Conservation (phyloP, 1,140 invertebrate species). For the Zaprionus tsacasi region DNA sequence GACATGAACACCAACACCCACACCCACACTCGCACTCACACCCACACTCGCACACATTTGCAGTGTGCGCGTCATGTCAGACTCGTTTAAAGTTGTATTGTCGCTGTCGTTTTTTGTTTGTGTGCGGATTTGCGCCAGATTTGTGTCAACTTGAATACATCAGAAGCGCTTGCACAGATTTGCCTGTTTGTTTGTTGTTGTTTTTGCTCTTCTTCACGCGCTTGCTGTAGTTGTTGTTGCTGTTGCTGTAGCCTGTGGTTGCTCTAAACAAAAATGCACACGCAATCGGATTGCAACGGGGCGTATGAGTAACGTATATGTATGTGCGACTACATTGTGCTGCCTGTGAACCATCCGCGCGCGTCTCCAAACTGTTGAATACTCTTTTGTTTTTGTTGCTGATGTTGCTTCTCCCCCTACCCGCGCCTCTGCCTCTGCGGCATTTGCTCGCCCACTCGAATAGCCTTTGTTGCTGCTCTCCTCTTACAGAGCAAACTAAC, state of each 20-base stretch:
- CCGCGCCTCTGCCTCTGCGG: conserved; percentile 5
- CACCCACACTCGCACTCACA: conserved; percentile 34
- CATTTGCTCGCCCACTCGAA: conserved; percentile 28
- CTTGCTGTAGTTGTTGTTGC: conserved; percentile 32
- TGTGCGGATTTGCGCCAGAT: conserved; percentile 79
- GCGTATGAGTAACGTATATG: conserved; percentile 60
- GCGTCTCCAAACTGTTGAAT: conserved; percentile 67
- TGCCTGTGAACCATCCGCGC: conserved; percentile 52
- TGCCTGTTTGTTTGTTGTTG: conserved; percentile 68
- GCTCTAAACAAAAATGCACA: conserved; percentile 68
- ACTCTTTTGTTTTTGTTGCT: conserved; percentile 52
- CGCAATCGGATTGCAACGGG: conserved; percentile 72
- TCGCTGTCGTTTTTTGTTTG: conserved; percentile 52
- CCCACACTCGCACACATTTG: conserved; percentile 39
- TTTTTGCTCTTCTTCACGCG: conserved; percentile 18
- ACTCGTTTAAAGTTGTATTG: conserved; percentile 68
- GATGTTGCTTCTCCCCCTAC: conserved; percentile 18
- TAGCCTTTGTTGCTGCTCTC: conserved; percentile 58
- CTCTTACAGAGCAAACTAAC: conserved; percentile 66
- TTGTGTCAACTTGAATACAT: conserved; percentile 83
- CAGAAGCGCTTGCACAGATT: conserved; percentile 78
- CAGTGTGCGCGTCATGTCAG: conserved; percentile 64
- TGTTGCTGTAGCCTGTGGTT: conserved; percentile 51
- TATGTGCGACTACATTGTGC: conserved; percentile 23
- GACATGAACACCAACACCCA: conserved; percentile 34